These are phyloP conservation scores for Merops nubicus DNA, from an alignment of 2,113 vertebrate genomes.

Conservation along the genomic window DNA sequence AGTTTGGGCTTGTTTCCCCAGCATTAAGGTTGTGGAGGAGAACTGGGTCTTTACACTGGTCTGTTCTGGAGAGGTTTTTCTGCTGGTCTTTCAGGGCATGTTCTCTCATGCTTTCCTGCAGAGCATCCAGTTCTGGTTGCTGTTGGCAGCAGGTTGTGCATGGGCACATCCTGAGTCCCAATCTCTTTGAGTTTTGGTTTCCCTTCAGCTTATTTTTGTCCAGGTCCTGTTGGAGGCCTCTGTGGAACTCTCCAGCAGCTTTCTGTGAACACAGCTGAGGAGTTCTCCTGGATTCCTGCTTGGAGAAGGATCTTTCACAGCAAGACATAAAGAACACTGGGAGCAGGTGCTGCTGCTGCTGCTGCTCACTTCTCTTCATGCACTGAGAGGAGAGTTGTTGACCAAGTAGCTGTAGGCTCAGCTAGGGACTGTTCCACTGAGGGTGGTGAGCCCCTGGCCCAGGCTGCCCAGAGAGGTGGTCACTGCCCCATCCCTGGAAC, in stretches of 20 bases:
- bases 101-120: neutral
- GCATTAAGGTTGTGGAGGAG: neutral
- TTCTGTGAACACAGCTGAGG: neutral
- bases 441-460: neutral
- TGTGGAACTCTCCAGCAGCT: neutral
- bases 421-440: neutral
- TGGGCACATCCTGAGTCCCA: fast-evolving
- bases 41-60: neutral
- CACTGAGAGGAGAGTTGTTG: neutral
- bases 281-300: neutral
- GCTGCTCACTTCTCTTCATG: neutral
- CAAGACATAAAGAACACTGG: neutral
- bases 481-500: too few relatives aligned
- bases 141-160: neutral
- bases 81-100: too few relatives aligned
- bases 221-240: neutral
- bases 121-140: neutral
- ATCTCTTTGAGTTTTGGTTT: neutral
- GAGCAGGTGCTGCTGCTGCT: neutral
- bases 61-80: neutral
- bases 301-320: neutral
- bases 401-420: neutral
- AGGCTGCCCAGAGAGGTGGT: neutral
- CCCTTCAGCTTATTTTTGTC: neutral
- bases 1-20: neutral